Evolutionary conservation across 2,797 vertebrate genomes (phyloP), one percentile per base, ranked within the genome.

Genomic region (Hippoglossus hippoglossus): DNA sequence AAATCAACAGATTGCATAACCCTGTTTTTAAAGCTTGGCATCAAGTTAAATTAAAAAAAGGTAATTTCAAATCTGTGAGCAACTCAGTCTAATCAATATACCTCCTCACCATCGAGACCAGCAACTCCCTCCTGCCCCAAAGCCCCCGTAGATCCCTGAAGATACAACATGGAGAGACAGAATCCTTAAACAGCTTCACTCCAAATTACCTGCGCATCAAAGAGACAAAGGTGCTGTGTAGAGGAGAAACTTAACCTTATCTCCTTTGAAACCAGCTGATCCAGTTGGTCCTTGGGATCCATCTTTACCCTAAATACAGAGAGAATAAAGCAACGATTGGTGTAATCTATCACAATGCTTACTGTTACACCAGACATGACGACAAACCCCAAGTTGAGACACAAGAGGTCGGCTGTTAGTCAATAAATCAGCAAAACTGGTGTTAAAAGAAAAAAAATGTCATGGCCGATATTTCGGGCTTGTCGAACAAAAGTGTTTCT

Each of bases 101-200:
- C 95, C 95, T 95, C 94, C 93, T 95, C 94, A 95, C 95, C 95
- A 94, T 95, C 92, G 90, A 94, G 88, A 89, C 95, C 95, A 82
- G 89, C 79, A 85, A 79, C 81, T 83, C 94, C 94, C 58, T 88
- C 71, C 62, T 72, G 78, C 36, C 94, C 94, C 44, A 46, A 9
- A 69, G 39, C 36, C 79, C 94, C 95, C 71, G 31, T 60, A 24
- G 79, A 82, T 75, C 95, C 95, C 95, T 95, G 73, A 71, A 80
- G 51, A 76, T 21, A 67, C 6, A 9, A 73, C 64, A 83, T 0
- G 21, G 1, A 76, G 18, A 44, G n/a, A 75, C 0, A 28, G 36
- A 62, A 52, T 52, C 24, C 50, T 0, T 55, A 58, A 7, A 18
- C 5, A 31, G 2, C 15, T 63, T 34, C 47, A 16, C 16, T 25